phyloP scores from a whole-genome alignment of 2,797 vertebrate species.

The Forpus xanthops region DNA sequence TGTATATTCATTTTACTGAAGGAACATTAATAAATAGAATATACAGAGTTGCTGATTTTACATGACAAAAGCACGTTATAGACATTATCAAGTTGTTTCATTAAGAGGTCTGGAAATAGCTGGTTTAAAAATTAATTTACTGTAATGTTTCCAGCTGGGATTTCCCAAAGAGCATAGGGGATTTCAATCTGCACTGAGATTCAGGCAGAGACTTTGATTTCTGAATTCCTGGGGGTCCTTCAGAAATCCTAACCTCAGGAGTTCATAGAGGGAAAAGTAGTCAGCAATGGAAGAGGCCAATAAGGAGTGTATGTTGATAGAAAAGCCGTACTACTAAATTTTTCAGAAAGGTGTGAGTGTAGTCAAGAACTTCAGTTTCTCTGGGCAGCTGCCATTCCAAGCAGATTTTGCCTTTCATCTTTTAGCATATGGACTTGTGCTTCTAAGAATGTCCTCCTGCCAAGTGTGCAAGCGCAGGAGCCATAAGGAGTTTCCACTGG shows the following conservation, averaged over 20 bases:
- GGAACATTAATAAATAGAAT: neutral
- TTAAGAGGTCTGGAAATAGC: neutral
- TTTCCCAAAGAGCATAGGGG: slow-evolving; percentile 20
- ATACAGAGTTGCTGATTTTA: neutral
- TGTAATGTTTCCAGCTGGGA: slow-evolving; percentile 5
- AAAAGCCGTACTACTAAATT: neutral
- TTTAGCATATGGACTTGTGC: slow-evolving; percentile 59
- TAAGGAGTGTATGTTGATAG: neutral
- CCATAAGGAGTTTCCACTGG: slow-evolving; percentile 90
- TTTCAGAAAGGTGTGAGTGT: neutral
- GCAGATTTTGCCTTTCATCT: slow-evolving; percentile 40
- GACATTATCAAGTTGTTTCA: neutral
- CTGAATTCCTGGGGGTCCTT: neutral
- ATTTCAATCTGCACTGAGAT: slow-evolving; percentile 10
- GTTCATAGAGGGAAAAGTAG: neutral
- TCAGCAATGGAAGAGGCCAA: neutral
- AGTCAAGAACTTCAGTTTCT: slow-evolving; percentile 22
- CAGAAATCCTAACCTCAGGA: neutral
- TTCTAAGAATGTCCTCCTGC: slow-evolving; percentile 77
- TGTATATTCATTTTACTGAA: neutral
- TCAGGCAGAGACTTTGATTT: neutral
- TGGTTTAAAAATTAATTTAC: slow-evolving; percentile 23
- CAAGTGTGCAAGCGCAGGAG: slow-evolving; percentile 88
- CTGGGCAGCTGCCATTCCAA: slow-evolving; percentile 27
- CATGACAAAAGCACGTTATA: neutral